These are phyloP conservation scores for Aegotheles bennettii DNA, from an alignment of 2,113 vertebrate genomes.

Conservation along the genomic window DNA sequence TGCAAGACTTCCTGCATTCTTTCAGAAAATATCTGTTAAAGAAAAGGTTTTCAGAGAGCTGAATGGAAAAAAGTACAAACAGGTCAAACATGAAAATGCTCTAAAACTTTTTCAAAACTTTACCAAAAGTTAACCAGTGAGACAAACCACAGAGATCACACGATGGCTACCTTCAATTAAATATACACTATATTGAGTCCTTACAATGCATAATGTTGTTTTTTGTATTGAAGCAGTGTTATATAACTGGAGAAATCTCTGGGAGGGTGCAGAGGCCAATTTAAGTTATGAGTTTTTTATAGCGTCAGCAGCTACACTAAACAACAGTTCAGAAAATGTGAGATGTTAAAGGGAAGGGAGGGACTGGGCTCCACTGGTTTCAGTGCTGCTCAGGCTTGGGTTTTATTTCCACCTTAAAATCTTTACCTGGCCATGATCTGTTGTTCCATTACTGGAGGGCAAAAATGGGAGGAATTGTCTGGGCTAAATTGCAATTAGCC, in stretches of 20 bases:
- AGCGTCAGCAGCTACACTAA: background rate
- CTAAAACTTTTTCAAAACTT: background rate
- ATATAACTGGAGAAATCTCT: conserved; percentile 32
- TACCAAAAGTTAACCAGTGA: background rate
- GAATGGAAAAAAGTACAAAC: background rate
- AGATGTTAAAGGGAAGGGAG: conserved; percentile 59
- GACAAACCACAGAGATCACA: background rate
- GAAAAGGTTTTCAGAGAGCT: background rate
- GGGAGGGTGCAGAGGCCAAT: background rate
- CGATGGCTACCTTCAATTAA: background rate
- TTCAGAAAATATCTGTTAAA: conserved; percentile 7
- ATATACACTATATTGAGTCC: background rate
- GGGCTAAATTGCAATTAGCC: conserved; percentile 99
- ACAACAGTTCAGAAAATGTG: conserved; percentile 20
- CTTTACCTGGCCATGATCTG: conserved; percentile 98
- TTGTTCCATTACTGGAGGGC: conserved; percentile 96
- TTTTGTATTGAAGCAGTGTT: conserved; percentile 13
- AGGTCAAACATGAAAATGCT: background rate
- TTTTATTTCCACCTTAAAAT: conserved; percentile 97
- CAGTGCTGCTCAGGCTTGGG: conserved; percentile 73
- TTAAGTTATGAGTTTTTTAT: conserved; percentile 26
- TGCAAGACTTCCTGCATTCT: background rate
- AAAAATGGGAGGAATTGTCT: conserved; percentile 97
- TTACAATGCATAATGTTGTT: background rate
- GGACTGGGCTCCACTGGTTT: conserved; percentile 42